Conservation (phyloP, 2,888 invertebrate species). For the Branchellion lobata region DNA sequence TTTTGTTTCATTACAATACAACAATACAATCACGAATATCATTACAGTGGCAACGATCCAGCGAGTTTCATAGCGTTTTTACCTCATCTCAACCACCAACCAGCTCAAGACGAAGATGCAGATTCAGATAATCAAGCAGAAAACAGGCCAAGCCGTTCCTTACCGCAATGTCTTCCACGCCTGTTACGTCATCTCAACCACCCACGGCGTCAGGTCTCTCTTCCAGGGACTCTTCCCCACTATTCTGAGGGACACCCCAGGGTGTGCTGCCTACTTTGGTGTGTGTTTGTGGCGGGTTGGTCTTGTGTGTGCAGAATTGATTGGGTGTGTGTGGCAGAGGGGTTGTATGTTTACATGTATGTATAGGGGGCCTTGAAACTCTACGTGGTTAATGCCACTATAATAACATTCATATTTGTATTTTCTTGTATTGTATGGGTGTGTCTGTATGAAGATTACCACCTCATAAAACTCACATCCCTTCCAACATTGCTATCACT, state of each 20-base stretch:
- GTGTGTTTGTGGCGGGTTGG: slow-evolving; percentile 10
- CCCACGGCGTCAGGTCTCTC: slow-evolving; percentile 48
- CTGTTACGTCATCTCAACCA: slow-evolving; percentile 48
- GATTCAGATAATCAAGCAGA: slow-evolving; percentile 51
- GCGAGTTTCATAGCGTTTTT: not conserved
- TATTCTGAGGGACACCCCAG: slow-evolving; percentile 48
- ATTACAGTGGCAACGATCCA: too few relatives aligned
- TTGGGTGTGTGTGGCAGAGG: too few relatives aligned
- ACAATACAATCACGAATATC: too few relatives aligned
- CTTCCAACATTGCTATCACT: too few relatives aligned
- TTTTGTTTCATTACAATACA: too few relatives aligned
- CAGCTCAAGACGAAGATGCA: slow-evolving; percentile 53
- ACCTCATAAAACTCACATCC: too few relatives aligned
- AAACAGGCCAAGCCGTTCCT: slow-evolving; percentile 46
- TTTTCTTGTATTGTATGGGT: too few relatives aligned
- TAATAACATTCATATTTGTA: too few relatives aligned
- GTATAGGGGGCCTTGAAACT: too few relatives aligned
- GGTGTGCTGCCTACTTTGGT: slow-evolving; percentile 51
- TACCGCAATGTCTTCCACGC: slow-evolving; percentile 53
- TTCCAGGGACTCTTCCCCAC: slow-evolving; percentile 52
- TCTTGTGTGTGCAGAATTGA: not conserved
- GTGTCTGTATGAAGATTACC: too few relatives aligned
- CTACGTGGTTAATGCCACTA: too few relatives aligned
- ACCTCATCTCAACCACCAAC: not conserved
- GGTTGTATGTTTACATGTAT: not conserved